phyloP scores from a whole-genome alignment of 2,113 vertebrate species.

The Daboia siamensis region DNA sequence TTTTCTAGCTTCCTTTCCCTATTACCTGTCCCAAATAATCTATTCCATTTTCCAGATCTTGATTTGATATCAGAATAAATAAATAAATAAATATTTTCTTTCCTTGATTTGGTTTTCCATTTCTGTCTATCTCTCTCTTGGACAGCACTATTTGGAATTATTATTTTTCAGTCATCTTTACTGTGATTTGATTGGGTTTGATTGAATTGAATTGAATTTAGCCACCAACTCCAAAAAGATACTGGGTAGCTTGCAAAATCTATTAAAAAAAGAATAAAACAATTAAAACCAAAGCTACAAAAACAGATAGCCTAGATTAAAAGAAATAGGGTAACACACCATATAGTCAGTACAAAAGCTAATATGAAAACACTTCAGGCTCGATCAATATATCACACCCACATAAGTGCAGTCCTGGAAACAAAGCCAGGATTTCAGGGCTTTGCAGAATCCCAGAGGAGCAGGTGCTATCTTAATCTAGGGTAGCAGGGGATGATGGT shows the following conservation, averaged over 20 bases:
- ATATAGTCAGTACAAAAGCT: neutral
- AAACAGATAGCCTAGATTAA: neutral
- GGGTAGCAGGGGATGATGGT: neutral
- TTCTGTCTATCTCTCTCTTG: neutral
- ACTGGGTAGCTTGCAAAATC: neutral
- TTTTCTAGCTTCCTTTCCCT: neutral
- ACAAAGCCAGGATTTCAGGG: neutral
- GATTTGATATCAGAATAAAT: neutral
- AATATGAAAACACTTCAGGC: neutral
- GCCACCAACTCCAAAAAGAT: neutral
- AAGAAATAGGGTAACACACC: neutral
- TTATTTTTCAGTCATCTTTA: neutral
- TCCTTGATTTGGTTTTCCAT: neutral
- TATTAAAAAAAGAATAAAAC: neutral
- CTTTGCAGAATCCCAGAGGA: neutral
- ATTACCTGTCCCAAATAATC: neutral
- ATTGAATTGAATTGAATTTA: neutral
- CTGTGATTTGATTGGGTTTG: neutral
- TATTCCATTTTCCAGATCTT: neutral
- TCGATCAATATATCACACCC: neutral
- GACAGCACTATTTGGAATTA: neutral
- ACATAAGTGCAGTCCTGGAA: neutral
- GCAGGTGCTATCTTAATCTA: neutral
- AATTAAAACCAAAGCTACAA: neutral
- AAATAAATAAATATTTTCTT: neutral